Conservation (phyloP, 2,888 invertebrate species). For the Lycophotia porphyrea region DNA sequence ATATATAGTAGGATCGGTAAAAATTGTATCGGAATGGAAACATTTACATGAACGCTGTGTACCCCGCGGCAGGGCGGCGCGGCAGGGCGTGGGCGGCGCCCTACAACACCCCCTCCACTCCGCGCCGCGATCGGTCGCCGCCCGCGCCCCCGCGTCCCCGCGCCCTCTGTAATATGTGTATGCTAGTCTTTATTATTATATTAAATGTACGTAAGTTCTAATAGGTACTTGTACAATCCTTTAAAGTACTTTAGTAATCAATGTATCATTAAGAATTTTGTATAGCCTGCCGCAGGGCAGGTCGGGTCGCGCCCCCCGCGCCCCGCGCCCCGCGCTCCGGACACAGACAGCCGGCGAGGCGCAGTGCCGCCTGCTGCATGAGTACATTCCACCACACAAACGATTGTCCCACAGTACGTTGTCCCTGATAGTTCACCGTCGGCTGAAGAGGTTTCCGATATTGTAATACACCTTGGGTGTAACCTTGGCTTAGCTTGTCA, state of each 20-base stretch:
- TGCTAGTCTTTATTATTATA: constrained; percentile 90
- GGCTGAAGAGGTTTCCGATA: neutral
- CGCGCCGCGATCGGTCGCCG: neutral
- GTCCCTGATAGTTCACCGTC: neutral
- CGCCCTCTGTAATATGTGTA: constrained; percentile 80
- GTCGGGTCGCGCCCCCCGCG: neutral
- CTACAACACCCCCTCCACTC: neutral
- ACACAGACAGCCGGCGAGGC: neutral
- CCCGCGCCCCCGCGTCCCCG: constrained; percentile 47
- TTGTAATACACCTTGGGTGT: neutral
- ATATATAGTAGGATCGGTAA: constrained; percentile 55
- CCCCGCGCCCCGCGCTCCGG: neutral
- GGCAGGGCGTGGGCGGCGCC: neutral
- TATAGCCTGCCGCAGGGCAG: constrained; percentile 63
- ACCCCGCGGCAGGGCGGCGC: neutral
- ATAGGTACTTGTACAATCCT: constrained; percentile 76
- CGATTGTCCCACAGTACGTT: neutral
- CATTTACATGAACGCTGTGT: constrained; percentile 47
- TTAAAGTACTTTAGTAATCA: constrained; percentile 79
- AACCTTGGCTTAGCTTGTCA: neutral
- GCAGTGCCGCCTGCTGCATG: neutral
- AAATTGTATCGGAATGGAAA: constrained; percentile 54
- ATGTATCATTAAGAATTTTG: constrained; percentile 77
- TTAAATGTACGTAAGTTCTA: constrained; percentile 80
- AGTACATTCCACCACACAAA: neutral